Evolutionary conservation across 2,113 vertebrate species (phyloP).

Genomic region (Tautogolabrus adspersus): DNA sequence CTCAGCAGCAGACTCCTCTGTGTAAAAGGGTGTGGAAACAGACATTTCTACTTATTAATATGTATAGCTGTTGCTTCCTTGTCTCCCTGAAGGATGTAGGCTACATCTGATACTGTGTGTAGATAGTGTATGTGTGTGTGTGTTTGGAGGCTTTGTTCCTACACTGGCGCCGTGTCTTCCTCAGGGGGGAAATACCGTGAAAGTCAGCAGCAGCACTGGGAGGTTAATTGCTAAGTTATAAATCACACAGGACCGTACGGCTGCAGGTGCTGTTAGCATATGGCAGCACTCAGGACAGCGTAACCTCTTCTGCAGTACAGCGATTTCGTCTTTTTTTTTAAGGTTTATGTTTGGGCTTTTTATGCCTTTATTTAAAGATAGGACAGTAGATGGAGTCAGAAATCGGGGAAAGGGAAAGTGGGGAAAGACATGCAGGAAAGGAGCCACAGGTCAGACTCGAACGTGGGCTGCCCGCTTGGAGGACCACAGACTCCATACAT

Average conservation of each 20-base stretch:
- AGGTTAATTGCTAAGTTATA: conserved; percentile 69
- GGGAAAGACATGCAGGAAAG: too few relatives aligned
- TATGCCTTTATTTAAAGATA: too few relatives aligned
- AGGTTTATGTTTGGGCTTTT: too few relatives aligned
- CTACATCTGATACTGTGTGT: conserved; percentile 32
- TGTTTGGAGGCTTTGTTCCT: conserved; percentile 42
- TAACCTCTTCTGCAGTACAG: background rate
- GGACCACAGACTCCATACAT: too few relatives aligned
- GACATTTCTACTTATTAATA: conserved; percentile 62
- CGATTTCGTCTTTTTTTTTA: too few relatives aligned
- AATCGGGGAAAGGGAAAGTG: too few relatives aligned
- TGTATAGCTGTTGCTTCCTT: conserved; percentile 53
- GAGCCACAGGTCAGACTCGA: too few relatives aligned
- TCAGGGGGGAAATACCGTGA: conserved; percentile 34
- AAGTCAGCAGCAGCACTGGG: conserved; percentile 55
- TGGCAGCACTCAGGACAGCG: conserved; percentile 29
- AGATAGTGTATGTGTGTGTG: conserved; percentile 15
- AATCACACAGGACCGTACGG: conserved; percentile 60
- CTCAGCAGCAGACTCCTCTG: conserved; percentile 13
- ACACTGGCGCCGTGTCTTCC: conserved; percentile 11
- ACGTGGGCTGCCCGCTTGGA: too few relatives aligned
- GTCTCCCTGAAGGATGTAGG: conserved; percentile 53
- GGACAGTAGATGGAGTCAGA: too few relatives aligned
- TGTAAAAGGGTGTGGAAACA: conserved; percentile 36
- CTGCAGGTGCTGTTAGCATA: conserved; percentile 25